Evolutionary conservation across 1,140 invertebrate species (phyloP).

Genomic region (Limonius californicus): DNA sequence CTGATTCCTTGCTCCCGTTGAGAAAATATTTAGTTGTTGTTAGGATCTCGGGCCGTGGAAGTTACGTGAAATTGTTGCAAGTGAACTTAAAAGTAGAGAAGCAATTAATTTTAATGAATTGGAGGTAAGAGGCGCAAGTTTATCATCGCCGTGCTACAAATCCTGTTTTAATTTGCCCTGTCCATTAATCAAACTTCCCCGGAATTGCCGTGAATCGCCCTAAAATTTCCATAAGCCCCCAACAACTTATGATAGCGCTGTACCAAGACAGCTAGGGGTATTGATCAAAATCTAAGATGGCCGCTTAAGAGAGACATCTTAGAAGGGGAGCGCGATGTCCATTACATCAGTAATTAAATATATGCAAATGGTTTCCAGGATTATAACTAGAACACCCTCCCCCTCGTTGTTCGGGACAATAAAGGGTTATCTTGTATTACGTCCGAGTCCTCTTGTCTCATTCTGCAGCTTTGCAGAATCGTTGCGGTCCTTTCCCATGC

Average conservation of each 20-base stretch:
- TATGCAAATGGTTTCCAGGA: conserved; percentile 38
- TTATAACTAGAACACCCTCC: conserved; percentile 24
- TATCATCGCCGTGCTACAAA: no score
- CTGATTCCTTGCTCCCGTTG: no score
- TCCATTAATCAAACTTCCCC: no score
- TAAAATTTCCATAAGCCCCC: no score
- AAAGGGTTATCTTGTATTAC: conserved; percentile 2
- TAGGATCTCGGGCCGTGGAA: no score
- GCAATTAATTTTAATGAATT: no score
- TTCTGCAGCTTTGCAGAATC: not conserved
- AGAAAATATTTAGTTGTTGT: no score
- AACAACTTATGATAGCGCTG: not conserved
- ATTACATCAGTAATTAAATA: conserved; percentile 36
- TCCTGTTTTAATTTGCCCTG: no score
- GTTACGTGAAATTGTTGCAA: no score
- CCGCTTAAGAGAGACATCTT: conserved; percentile 30
- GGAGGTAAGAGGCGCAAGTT: no score
- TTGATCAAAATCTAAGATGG: conserved; percentile 35
- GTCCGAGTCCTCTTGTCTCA: not conserved
- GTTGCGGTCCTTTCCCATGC: not conserved
- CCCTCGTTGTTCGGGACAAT: conserved; percentile 17
- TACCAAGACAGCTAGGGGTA: conserved; percentile 14
- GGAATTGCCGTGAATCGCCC: no score
- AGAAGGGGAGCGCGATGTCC: conserved; percentile 22
- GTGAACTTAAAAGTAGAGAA: no score